Evolutionary conservation across 1,140 invertebrate genomes (phyloP).

Genomic region (Druon quercuslanigerum): DNA sequence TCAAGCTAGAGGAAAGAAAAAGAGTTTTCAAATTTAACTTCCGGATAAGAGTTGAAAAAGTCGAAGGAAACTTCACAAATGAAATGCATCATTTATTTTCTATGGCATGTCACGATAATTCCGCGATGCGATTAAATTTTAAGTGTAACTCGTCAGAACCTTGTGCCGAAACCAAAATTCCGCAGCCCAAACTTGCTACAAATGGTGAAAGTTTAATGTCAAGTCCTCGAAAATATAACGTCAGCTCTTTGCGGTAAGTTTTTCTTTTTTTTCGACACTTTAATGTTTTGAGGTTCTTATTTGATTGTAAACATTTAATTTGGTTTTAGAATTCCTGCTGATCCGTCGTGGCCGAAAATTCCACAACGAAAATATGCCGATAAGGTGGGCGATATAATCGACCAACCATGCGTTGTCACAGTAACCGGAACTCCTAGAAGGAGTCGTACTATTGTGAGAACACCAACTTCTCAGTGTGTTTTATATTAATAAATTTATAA

Average conservation of each 20-base stretch:
- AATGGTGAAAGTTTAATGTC: slow-evolving; percentile 65
- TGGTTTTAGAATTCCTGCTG: slow-evolving; percentile 62
- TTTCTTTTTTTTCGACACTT: slow-evolving; percentile 4
- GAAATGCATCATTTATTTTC: slow-evolving; percentile 51
- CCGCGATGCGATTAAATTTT: slow-evolving; percentile 52
- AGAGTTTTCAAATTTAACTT: not conserved
- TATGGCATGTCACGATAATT: slow-evolving; percentile 57
- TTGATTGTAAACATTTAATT: slow-evolving; percentile 17
- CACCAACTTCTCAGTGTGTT: slow-evolving; percentile 52
- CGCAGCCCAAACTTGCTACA: slow-evolving; percentile 46
- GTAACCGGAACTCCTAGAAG: slow-evolving; percentile 57
- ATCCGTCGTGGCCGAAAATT: slow-evolving; percentile 71
- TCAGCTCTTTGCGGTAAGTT: slow-evolving; percentile 60
- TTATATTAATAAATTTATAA: slow-evolving; percentile 17
- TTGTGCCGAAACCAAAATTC: slow-evolving; percentile 12
- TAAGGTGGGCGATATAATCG: slow-evolving; percentile 54
- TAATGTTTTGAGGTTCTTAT: not conserved
- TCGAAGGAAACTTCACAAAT: not conserved
- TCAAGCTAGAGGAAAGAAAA: slow-evolving; percentile 33
- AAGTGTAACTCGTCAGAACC: slow-evolving; percentile 50
- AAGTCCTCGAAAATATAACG: slow-evolving; percentile 52
- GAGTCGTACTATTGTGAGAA: slow-evolving; percentile 54
- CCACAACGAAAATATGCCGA: slow-evolving; percentile 59
- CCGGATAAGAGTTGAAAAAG: not conserved
- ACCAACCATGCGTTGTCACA: slow-evolving; percentile 62